Conservation (phyloP, 2,113 vertebrate species). For the Semicossyphus pulcher region DNA sequence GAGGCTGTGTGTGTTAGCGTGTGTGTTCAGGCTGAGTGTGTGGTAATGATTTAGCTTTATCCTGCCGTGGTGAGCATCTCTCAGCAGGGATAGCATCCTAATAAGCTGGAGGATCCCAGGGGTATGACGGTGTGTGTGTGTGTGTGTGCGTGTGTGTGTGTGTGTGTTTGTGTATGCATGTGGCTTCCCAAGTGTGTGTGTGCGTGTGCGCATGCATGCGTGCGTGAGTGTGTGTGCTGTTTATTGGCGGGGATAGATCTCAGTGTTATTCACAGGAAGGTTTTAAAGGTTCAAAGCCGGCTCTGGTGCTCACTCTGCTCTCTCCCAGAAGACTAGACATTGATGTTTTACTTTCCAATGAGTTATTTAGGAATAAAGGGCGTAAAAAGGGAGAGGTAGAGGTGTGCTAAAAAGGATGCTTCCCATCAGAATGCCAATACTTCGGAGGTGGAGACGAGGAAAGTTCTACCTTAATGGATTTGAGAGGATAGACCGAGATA, state of each 20-base stretch:
- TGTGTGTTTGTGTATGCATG: neutral
- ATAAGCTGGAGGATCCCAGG: conserved; percentile 9
- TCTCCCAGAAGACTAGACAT: conserved; percentile 55
- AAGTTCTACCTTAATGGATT: conserved; percentile 56
- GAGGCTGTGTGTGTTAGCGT: neutral
- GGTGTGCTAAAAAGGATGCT: conserved; percentile 41
- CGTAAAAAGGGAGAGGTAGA: conserved; percentile 10
- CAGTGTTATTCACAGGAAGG: conserved; percentile 60
- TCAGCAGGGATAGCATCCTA: conserved; percentile 25
- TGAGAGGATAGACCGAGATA: conserved; percentile 28
- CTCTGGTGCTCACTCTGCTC: conserved; percentile 17
- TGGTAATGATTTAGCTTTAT: conserved; percentile 22
- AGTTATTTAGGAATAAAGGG: conserved; percentile 44
- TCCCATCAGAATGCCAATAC: conserved; percentile 43
- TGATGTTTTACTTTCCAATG: conserved; percentile 71
- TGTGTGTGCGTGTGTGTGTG: neutral
- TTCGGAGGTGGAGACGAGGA: neutral
- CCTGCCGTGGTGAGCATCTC: conserved; percentile 5
- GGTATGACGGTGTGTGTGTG: neutral
- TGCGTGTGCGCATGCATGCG: conserved; percentile 18
- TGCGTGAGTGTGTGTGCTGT: neutral
- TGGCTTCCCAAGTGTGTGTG: neutral
- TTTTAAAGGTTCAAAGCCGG: conserved; percentile 66
- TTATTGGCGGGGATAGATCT: conserved; percentile 45
- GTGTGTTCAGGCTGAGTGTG: conserved; percentile 10